Conservation (phyloP, 2,888 invertebrate genomes). For the Liopterus haemorrhoidalis region DNA sequence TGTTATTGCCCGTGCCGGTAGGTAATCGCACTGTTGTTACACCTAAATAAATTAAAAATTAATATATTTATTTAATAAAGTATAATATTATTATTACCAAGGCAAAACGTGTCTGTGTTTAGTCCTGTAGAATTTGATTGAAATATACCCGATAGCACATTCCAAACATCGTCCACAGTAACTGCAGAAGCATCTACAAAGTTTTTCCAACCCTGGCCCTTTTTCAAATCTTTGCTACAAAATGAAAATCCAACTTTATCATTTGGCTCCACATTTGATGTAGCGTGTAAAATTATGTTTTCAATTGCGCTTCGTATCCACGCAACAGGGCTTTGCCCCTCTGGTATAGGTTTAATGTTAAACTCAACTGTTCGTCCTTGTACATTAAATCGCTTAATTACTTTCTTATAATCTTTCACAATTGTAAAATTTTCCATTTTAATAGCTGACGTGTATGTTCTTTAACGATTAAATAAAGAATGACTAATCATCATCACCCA, state of each 20-base stretch:
- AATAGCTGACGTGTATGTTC: too few relatives aligned
- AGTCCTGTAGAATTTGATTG: constrained; percentile 18
- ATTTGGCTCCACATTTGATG: constrained; percentile 5
- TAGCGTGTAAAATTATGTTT: constrained; percentile 18
- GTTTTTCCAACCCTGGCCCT: constrained; percentile 4
- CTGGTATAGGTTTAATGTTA: constrained; percentile 19
- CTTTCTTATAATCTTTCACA: too few relatives aligned
- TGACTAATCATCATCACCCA: too few relatives aligned
- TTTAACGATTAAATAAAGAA: too few relatives aligned
- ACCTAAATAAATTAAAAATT: too few relatives aligned
- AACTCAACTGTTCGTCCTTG: too few relatives aligned
- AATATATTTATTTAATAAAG: too few relatives aligned
- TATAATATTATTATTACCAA: too few relatives aligned
- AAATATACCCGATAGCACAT: constrained; percentile 5
- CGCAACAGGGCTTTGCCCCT: constrained; percentile 8
- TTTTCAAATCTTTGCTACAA: constrained; percentile 10
- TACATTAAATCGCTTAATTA: too few relatives aligned
- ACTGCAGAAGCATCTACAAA: constrained; percentile 9
- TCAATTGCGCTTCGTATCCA: constrained; percentile 16
- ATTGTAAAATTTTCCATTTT: too few relatives aligned
- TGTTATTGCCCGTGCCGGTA: constrained; percentile 5
- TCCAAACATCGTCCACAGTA: constrained; percentile 13
- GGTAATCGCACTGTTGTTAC: constrained; percentile 16
- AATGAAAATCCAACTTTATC: constrained; percentile 14
- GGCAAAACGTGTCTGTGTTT: constrained; percentile 27